Evolutionary conservation across 2,888 invertebrate genomes (phyloP), one percentile per base, ranked within the genome.

Genomic region (Liposcelis brunnea): DNA sequence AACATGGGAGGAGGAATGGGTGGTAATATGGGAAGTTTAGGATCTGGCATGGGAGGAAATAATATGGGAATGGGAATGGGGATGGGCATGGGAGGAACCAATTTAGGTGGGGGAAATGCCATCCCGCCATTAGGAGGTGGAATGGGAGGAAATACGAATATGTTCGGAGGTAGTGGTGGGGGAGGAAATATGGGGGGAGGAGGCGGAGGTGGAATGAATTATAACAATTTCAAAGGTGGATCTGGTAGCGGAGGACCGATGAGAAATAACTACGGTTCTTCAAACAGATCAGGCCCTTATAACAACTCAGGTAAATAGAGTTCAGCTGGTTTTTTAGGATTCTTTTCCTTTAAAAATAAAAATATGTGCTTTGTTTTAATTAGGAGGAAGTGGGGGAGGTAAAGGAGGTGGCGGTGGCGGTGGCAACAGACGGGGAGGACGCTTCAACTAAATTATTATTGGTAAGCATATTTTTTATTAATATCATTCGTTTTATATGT

Each of bases 1-100:
- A 10, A 10, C 6, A 35, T 35, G 35, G 35, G 35, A 35, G 35
- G 35, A 35, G 35, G 35, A 15, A 35, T 35, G 35, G 35, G 35
- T 15, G 6, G 6, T 10, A 26, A 26, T 26, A 26, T n/a, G n/a
- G n/a, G n/a, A n/a, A n/a, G n/a, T n/a, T n/a, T n/a, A n/a, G n/a
- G n/a, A n/a, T n/a, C n/a, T n/a, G n/a, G 8, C 8, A 26, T 26
- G 26, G 26, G 26, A 26, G 26, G 26, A 26, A 26, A 16, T 10
- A 35, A 35, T 16, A 35, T 35, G 35, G 35, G 35, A 35, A 35
- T 35, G 35, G 35, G 35, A 16, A 35, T 35, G 35, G 35, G 35
- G 35, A 32, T 32, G 32, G 32, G 32, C 32, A 32, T 32, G 32
- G 32, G 10, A 11, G 32, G 10, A 10, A 10, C 5, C 7, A 16